phyloP scores from a whole-genome alignment of 2,113 vertebrate species.

The Electrona antarctica region DNA sequence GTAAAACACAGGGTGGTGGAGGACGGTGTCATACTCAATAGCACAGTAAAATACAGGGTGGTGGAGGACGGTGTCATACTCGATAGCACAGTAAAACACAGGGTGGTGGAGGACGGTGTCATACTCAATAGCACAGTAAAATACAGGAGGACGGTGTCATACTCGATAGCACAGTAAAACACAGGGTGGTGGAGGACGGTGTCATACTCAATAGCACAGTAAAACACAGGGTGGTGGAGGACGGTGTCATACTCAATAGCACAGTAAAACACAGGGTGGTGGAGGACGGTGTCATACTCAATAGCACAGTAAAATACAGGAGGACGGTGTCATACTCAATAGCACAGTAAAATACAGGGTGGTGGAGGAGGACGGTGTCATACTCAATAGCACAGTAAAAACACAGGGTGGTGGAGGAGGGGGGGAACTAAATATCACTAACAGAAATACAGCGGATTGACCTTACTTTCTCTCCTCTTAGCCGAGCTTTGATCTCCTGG shows the following conservation, averaged over 20 bases:
- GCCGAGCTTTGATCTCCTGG: constrained; percentile 94
- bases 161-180: too few relatives aligned
- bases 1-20: neutral
- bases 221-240: neutral
- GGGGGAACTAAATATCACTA: too few relatives aligned
- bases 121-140: too few relatives aligned
- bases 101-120: neutral
- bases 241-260: too few relatives aligned
- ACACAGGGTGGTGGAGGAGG: neutral
- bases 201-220: too few relatives aligned
- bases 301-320: too few relatives aligned
- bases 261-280: too few relatives aligned
- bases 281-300: too few relatives aligned
- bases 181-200: neutral
- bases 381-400: neutral
- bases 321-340: neutral
- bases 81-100: neutral
- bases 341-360: neutral
- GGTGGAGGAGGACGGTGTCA: too few relatives aligned
- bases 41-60: neutral
- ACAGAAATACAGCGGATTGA: neutral
- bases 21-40: too few relatives aligned
- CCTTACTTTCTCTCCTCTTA: constrained; percentile 91
- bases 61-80: neutral
- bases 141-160: neutral